Percentiles rank a stretch among this genome's conserved stretches.
phyloP scores from a whole-genome alignment of 2,113 vertebrate species.

The Pyxicephalus adspersus region DNA sequence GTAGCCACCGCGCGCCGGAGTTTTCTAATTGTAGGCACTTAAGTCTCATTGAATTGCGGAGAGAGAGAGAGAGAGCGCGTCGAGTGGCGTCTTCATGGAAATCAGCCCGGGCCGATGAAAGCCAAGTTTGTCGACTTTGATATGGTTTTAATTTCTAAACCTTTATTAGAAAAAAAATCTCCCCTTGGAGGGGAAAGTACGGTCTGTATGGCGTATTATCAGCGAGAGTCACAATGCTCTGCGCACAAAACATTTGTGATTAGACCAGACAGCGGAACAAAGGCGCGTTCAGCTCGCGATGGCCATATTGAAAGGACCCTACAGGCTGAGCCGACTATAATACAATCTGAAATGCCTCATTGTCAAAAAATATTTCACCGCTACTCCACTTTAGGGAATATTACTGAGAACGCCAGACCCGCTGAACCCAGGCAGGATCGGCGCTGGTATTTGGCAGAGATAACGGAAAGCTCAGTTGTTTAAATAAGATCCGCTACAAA shows the following conservation, averaged over 20 bases:
- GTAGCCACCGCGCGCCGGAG: too few relatives aligned
- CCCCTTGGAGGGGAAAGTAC: too few relatives aligned
- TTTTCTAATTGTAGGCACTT: too few relatives aligned
- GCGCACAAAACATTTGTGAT: constrained; percentile 25
- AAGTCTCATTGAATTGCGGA: too few relatives aligned
- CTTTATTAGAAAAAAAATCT: too few relatives aligned
- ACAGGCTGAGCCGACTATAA: background rate
- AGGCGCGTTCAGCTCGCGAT: background rate
- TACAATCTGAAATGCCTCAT: constrained; percentile 11
- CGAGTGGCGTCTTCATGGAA: too few relatives aligned
- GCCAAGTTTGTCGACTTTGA: too few relatives aligned
- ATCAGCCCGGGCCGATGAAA: too few relatives aligned
- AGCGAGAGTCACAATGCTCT: constrained; percentile 30
- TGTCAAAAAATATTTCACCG: constrained; percentile 21
- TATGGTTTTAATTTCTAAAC: too few relatives aligned
- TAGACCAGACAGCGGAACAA: constrained; percentile 29
- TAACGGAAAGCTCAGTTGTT: too few relatives aligned
- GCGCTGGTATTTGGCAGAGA: background rate
- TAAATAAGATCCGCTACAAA: too few relatives aligned
- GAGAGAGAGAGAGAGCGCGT: too few relatives aligned
- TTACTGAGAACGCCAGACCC: background rate
- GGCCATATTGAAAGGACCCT: background rate
- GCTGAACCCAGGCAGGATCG: background rate
- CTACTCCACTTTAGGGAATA: constrained; percentile 2
- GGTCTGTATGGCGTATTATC: constrained; percentile 11